Evolutionary conservation across 2,797 vertebrate species (phyloP).

Genomic region (Gymnoscopelus microlampas): DNA sequence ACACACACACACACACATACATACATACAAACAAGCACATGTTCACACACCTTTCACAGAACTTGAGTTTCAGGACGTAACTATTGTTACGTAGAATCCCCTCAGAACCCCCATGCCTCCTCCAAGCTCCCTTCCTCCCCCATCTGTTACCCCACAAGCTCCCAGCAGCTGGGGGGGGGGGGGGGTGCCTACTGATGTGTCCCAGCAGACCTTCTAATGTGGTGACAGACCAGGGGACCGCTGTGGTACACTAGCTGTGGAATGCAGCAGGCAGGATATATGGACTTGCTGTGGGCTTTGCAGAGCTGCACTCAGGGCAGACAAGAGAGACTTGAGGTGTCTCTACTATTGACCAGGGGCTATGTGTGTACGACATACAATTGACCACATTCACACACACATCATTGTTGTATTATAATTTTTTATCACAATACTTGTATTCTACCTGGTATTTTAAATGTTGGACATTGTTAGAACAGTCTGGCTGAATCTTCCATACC

Average conservation of each 20-base stretch:
- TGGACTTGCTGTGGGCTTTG: conserved; percentile 42
- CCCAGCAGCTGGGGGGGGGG: conserved; percentile 71
- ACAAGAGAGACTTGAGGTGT: conserved; percentile 58
- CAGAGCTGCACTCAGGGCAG: conserved; percentile 60
- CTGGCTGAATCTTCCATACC: too few relatives aligned
- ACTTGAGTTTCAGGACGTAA: neutral
- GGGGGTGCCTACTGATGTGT: conserved; percentile 70
- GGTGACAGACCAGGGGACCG: conserved; percentile 70
- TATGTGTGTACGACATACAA: neutral
- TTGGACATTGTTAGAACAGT: too few relatives aligned
- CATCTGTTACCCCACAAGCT: conserved; percentile 40
- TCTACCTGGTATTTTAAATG: too few relatives aligned
- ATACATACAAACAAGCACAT: neutral
- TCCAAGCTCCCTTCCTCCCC: conserved; percentile 34
- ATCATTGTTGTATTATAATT: neutral
- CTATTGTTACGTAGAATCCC: conserved; percentile 50
- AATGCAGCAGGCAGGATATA: conserved; percentile 53
- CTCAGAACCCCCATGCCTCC: conserved; percentile 50
- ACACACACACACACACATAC: conserved; percentile 16
- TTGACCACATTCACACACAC: neutral
- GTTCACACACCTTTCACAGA: neutral
- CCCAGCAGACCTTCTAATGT: conserved; percentile 72
- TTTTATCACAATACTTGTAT: too few relatives aligned
- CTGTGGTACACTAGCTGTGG: conserved; percentile 62
- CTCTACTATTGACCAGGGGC: conserved; percentile 27